Evolutionary conservation across 2,888 invertebrate genomes (phyloP), one percentile per base, ranked within the genome.

Genomic region (Tipula lateralis): DNA sequence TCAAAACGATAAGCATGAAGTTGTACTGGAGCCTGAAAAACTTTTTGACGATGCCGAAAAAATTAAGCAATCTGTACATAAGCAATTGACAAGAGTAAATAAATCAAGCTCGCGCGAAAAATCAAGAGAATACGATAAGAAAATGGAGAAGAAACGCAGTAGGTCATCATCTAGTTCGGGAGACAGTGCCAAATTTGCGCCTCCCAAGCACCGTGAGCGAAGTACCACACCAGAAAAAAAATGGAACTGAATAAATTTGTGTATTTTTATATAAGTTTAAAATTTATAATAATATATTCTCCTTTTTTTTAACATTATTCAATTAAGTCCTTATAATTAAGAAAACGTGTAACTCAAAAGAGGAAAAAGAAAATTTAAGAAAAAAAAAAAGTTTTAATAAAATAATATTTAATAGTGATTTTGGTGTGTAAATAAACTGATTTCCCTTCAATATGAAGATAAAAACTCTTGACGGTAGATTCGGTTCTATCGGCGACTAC

Each of bases 31-130:
- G 85, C 87, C 89, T 1, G 89, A 89, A 30, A 88, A 89, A 84
- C 84, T 90, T 29, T 88, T 89, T 1, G 88, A 87, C 4, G 88
- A 88, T 0, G 90, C 90, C 0, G 89, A 89, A 85, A 87, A 89
- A 84, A 89, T 89, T 80, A 88, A 89, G 84, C 87, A 88, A 0
- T 88, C 88, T 9, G 88, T 89, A 32, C 89, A 89, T 66, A 87
- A 88, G 85, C 88, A 88, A 66, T 87, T 88, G n/a, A 82, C n/a
- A 4, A 5, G 30, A 0, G n/a, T 16, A 7, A 82, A 30, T 82
- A 82, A 82, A 32, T 19, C 19, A 16, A 34, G 19, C 4, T 19
- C 32, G 0, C 19, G 30, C 36, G 83, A 83, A 9, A 83, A 36
- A 36, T 29, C n/a, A 29, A 30, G 30, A 24, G 66, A 66, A 66